A percentile compares a stretch with the other conserved stretches of the same genome.
Conservation (phyloP, 2,113 vertebrate species). For the Mobula hypostoma region DNA sequence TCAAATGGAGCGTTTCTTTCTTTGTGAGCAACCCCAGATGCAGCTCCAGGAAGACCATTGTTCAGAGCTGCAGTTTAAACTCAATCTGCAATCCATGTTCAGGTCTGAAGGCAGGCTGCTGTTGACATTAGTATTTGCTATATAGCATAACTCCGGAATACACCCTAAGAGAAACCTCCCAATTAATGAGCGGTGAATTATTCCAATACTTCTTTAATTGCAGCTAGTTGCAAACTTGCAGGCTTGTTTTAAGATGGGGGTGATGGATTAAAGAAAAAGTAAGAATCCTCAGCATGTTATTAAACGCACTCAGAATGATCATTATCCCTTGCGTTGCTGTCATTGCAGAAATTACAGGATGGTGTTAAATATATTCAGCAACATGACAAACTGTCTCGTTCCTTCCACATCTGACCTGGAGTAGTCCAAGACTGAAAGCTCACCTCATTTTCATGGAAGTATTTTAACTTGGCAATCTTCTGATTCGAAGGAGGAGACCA, state of each 20-base stretch:
- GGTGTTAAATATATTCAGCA: slow-evolving; percentile 19
- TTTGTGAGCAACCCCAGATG: no score
- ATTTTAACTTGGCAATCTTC: neutral
- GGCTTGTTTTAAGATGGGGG: slow-evolving; percentile 14
- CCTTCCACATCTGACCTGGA: neutral
- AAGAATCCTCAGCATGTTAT: slow-evolving; percentile 15
- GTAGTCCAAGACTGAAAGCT: neutral
- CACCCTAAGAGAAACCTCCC: neutral
- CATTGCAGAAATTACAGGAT: slow-evolving; percentile 22
- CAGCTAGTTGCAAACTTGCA: slow-evolving; percentile 13
- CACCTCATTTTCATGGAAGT: neutral
- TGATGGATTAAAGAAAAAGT: slow-evolving; percentile 17
- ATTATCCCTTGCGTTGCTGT: slow-evolving; percentile 26
- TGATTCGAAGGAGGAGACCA: neutral
- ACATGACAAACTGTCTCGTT: neutral
- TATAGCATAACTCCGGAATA: no score
- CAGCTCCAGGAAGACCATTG: no score
- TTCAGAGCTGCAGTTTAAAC: no score
- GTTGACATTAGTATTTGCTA: no score
- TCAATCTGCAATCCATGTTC: no score
- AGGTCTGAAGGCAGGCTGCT: no score
- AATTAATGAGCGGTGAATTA: neutral
- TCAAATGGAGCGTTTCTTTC: no score
- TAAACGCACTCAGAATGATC: slow-evolving; percentile 20
- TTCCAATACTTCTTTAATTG: slow-evolving; percentile 22